Evolutionary conservation across 2,888 invertebrate species (phyloP).

Genomic region (Drosophila bunnanda): DNA sequence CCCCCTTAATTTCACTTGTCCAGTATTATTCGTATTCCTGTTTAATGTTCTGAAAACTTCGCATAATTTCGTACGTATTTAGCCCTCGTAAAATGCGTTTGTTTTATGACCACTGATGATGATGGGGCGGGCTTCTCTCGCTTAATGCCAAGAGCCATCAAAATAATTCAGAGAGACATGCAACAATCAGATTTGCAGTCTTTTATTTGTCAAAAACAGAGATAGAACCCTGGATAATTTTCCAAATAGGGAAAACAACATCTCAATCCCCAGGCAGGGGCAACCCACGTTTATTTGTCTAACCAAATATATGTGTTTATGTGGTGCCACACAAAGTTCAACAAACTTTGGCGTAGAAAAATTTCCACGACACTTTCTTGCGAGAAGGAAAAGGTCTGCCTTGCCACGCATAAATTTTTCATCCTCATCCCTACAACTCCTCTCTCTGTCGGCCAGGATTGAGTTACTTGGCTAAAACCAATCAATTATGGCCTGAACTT

Average conservation of each 20-base stretch:
- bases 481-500: conserved; percentile 57
- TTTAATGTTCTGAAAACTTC: conserved; percentile 46
- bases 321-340: conserved; percentile 15
- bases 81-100: conserved; percentile 37
- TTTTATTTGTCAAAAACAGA: not conserved
- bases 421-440: conserved; percentile 1
- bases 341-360: conserved; percentile 26
- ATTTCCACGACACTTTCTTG: conserved; percentile 24
- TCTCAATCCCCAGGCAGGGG: conserved; percentile 3
- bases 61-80: conserved; percentile 56
- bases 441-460: conserved; percentile 41
- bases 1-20: conserved; percentile 52
- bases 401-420: conserved; percentile 43
- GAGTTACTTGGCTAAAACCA: conserved; percentile 48
- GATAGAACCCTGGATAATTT: not conserved
- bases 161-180: conserved; percentile 4
- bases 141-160: conserved; percentile 51
- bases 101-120: conserved; percentile 28
- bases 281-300: conserved; percentile 17
- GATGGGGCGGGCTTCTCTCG: not conserved
- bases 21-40: conserved; percentile 44
- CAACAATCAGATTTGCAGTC: conserved; percentile 24
- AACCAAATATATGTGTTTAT: conserved; percentile 17
- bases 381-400: conserved; percentile 17
- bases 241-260: conserved; percentile 1